A percentile compares a stretch with the other conserved stretches of the same genome.
phyloP scores from a whole-genome alignment of 2,797 vertebrate species.

The Alfaro cultratus region DNA sequence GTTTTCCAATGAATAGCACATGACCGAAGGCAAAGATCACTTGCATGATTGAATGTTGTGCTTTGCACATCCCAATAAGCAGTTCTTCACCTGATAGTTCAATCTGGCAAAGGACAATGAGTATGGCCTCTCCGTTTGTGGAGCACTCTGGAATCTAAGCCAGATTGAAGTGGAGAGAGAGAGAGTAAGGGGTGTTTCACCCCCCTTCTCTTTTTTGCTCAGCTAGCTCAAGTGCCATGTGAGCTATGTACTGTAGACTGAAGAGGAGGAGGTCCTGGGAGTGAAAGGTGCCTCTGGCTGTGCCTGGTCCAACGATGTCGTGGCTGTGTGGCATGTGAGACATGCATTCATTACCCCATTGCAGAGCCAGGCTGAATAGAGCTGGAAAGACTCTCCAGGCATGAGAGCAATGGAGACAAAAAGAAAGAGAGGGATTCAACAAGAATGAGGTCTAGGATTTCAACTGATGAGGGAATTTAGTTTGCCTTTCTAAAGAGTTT shows the following conservation, averaged over 20 bases:
- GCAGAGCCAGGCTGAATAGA: constrained; percentile 61
- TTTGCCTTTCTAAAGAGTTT: constrained; percentile 60
- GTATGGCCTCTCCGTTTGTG: constrained; percentile 33
- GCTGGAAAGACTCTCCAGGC: constrained; percentile 67
- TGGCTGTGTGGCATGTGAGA: constrained; percentile 77
- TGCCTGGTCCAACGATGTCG: constrained; percentile 64
- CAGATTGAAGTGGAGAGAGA: constrained; percentile 34
- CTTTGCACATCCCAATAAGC: constrained; percentile 44
- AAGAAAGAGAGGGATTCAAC: constrained; percentile 52
- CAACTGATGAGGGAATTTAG: constrained; percentile 63
- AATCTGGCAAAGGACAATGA: constrained; percentile 13
- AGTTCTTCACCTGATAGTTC: constrained; percentile 42
- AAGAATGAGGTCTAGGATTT: constrained; percentile 55
- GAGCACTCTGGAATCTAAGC: constrained; percentile 45
- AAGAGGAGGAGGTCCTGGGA: constrained; percentile 56
- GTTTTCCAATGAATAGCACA: constrained; percentile 66
- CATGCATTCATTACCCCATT: constrained; percentile 70
- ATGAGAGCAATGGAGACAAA: constrained; percentile 59
- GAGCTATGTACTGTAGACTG: constrained; percentile 54
- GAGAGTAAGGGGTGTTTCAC: constrained; percentile 18
- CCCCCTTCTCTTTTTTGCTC: constrained; percentile 45
- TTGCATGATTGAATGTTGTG: constrained; percentile 38
- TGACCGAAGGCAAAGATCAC: constrained; percentile 43
- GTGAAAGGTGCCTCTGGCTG: constrained; percentile 67
- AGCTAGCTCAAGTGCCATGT: constrained; percentile 59